These are phyloP conservation scores for Enhydra lutris DNA, from an alignment of 2,113 vertebrate genomes.

Conservation along the genomic window DNA sequence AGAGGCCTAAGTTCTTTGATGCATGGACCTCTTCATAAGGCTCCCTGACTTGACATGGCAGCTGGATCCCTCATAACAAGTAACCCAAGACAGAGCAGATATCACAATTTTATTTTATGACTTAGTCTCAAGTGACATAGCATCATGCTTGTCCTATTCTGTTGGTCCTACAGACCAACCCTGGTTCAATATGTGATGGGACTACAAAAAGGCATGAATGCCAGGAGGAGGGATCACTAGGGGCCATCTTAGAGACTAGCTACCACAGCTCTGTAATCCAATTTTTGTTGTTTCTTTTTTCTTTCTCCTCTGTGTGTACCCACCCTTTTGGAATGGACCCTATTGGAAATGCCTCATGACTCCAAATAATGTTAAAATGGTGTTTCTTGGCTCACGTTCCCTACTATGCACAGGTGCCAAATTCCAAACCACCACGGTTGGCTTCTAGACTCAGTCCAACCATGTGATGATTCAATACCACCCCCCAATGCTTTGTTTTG, in stretches of 20 bases:
- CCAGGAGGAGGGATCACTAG: not conserved
- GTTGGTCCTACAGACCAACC: not conserved
- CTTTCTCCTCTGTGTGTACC: not conserved
- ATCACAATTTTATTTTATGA: not conserved
- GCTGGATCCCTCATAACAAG: not conserved
- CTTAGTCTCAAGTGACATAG: not conserved
- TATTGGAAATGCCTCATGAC: not conserved
- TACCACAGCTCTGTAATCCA: not conserved
- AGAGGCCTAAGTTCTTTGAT: not conserved
- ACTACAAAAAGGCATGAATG: accelerated
- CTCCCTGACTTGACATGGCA: not conserved
- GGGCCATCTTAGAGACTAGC: not conserved
- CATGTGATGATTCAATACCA: too few species aligned
- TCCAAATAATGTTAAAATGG: not conserved
- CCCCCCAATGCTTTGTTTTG: not conserved
- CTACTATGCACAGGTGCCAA: not conserved
- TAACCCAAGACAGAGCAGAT: not conserved
- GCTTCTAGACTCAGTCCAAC: not conserved
- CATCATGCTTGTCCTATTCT: not conserved
- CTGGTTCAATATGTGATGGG: not conserved
- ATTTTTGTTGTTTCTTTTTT: not conserved
- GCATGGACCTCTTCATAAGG: not conserved
- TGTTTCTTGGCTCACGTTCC: not conserved
- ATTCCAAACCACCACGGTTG: accelerated
- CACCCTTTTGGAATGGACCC: not conserved